Percentiles rank a stretch among this genome's conserved stretches.
Evolutionary conservation across 2,888 invertebrate genomes (phyloP).

Genomic region (Drosophila cognata): DNA sequence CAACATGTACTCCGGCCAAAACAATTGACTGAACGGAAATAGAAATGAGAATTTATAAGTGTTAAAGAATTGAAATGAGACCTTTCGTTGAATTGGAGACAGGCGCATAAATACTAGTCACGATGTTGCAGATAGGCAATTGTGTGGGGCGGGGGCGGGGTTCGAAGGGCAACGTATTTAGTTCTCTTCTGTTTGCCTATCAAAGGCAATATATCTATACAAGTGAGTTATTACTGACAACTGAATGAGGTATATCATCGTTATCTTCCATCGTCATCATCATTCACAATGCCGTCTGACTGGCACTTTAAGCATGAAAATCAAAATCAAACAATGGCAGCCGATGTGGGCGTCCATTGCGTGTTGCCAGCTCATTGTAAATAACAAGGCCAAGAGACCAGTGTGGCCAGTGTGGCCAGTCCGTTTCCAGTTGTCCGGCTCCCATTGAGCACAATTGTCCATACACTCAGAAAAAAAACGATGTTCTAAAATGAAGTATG

Average conservation of each 20-base stretch:
- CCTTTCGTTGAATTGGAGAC: conserved; percentile 12
- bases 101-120: conserved; percentile 37
- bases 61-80: conserved; percentile 10
- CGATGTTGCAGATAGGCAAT: conserved; percentile 2
- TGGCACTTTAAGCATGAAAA: conserved; percentile 60
- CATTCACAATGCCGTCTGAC: conserved; percentile 31
- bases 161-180: conserved; percentile 21
- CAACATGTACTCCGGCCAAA: conserved; percentile 4
- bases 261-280: conserved; percentile 37
- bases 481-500: not conserved
- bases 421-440: conserved; percentile 1
- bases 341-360: conserved; percentile 59
- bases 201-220: conserved; percentile 64
- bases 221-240: conserved; percentile 76
- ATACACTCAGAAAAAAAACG: not conserved
- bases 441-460: conserved; percentile 12
- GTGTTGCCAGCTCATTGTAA: conserved; percentile 64
- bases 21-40: conserved; percentile 1
- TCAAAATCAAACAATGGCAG: conserved; percentile 68
- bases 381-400: conserved; percentile 31
- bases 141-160: not conserved
- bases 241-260: conserved; percentile 64
- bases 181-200: conserved; percentile 51
- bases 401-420: conserved; percentile 9
- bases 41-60: conserved; percentile 3